These are phyloP conservation scores for Dasysyrphus albostriatus DNA, from an alignment of 2,888 invertebrate species.

Conservation along the genomic window DNA sequence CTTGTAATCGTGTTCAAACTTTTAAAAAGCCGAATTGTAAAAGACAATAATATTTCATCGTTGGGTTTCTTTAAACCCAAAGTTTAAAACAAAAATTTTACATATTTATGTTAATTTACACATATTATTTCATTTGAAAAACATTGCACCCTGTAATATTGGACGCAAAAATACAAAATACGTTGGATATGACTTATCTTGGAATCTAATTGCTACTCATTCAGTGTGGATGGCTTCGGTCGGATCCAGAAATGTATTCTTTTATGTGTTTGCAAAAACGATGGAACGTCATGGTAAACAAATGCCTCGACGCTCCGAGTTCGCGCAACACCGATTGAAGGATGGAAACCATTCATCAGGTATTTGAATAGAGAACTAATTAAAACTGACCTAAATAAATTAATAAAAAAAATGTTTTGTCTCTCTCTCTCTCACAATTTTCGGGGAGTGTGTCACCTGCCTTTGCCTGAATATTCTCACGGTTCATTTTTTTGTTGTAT, in stretches of 20 bases:
- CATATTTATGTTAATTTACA: no score
- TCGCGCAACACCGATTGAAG: constrained; percentile 1
- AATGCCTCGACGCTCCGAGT: not conserved
- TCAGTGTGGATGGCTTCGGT: constrained; percentile 16
- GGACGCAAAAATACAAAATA: not conserved
- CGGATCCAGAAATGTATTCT: constrained; percentile 24
- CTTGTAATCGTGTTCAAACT: no score
- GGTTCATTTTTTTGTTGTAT: constrained; percentile 12
- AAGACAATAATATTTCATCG: no score
- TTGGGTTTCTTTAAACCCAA: no score
- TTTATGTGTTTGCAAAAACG: constrained; percentile 30
- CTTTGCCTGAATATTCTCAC: constrained; percentile 34
- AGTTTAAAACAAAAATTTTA: no score
- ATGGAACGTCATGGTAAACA: constrained; percentile 18
- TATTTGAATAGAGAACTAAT: constrained; percentile 47
- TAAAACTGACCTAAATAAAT: constrained; percentile 65
- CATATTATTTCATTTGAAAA: not conserved
- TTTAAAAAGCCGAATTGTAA: no score
- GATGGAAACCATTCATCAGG: constrained; percentile 25
- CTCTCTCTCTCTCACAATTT: not conserved
- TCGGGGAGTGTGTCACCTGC: constrained; percentile 61
- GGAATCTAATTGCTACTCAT: constrained; percentile 35
- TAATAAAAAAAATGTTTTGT: constrained; percentile 40
- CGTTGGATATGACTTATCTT: not conserved
- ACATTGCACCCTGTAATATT: constrained; percentile 8